Percentiles rank a stretch among this genome's conserved stretches.
phyloP scores from a whole-genome alignment of 2,113 vertebrate species.

The Pitta sordida region DNA sequence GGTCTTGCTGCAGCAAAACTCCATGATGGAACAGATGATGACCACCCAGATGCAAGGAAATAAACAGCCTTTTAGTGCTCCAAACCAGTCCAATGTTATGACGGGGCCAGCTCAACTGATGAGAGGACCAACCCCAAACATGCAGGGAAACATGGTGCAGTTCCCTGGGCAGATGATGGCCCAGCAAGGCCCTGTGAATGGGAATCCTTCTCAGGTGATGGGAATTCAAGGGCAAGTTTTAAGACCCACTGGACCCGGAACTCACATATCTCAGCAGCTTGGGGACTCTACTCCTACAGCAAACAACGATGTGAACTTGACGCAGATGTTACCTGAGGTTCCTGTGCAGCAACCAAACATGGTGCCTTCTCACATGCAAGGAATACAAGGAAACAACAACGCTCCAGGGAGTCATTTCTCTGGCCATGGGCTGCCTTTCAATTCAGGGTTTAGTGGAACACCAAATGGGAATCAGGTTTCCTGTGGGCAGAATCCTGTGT shows the following conservation, averaged over 20 bases:
- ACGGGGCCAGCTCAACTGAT: conserved; percentile 88
- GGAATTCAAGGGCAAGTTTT: conserved; percentile 92
- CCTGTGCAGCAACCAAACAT: conserved; percentile 90
- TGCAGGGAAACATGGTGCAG: conserved; percentile 89
- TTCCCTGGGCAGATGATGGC: conserved; percentile 87
- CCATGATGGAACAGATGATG: conserved; percentile 97
- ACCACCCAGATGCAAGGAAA: conserved; percentile 92
- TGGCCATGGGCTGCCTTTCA: conserved; percentile 89
- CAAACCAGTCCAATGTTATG: conserved; percentile 87
- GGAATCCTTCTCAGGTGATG: conserved; percentile 89
- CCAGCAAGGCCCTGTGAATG: conserved; percentile 85
- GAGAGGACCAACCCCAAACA: conserved; percentile 90
- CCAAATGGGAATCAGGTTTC: conserved; percentile 85
- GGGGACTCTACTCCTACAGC: conserved; percentile 76
- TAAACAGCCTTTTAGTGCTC: conserved; percentile 89
- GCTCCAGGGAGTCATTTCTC: conserved; percentile 84
- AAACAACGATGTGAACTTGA: conserved; percentile 78
- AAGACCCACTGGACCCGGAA: conserved; percentile 77
- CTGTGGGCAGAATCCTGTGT: conserved; percentile 87
- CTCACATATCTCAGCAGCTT: conserved; percentile 86
- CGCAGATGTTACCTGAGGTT: conserved; percentile 92
- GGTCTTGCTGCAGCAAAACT: conserved; percentile 90
- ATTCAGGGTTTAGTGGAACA: conserved; percentile 70
- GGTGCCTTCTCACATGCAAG: conserved; percentile 91
- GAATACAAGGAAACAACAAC: conserved; percentile 82